Base-by-base conservation (phyloP, 2,113 vertebrate species). In the Lates calcarifer region DNA sequence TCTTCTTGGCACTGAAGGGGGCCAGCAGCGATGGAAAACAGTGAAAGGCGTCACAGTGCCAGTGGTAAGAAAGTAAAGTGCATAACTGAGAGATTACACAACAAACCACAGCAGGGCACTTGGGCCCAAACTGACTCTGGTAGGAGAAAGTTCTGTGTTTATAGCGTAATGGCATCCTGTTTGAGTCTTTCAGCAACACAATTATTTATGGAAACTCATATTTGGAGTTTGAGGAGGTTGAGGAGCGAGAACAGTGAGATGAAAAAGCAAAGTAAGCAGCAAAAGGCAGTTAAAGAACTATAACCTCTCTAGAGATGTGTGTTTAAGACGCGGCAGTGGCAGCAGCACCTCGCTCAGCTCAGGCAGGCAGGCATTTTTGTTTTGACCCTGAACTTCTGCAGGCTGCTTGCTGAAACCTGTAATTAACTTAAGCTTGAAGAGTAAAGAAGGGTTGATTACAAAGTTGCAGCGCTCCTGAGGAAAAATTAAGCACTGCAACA, bases 101-200 rank as follows among this genome's bases (percentile, higher is more conserved):
- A 96, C 95, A 95, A 96, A 96, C 97, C 96, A 90, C 96, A 96
- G 94, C 93, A 94, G 95, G 87, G 95, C 95, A 96, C 94, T 93
- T 92, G 89, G 95, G 95, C 96, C 95, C 94, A 95, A 95, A 96
- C 95, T 92, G 93, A 93, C 95, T 96, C 94, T 94, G 95, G 94
- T 94, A 95, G 96, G 94, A 94, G 95, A 86, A 95, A 94, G 94
- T 95, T 95, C 94, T 93, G 94, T 95, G 95, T 95, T 96, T 90
- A 95, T 93, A 95, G 95, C 92, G 86, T 77, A 84, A 86, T 80
- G 84, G 95, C 95, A 94, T 95, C 95, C 94, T 90, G 84, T 91
- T 88, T 74, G 84, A 86, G 41, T 86, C 77, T 83, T 81, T 87
- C 86, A 81, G 76, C 78, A 89, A 86, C 87, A 86, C 80, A 84